Base-by-base conservation (phyloP, 1,140 invertebrate genomes). In the Aradophagus sp. region DNA sequence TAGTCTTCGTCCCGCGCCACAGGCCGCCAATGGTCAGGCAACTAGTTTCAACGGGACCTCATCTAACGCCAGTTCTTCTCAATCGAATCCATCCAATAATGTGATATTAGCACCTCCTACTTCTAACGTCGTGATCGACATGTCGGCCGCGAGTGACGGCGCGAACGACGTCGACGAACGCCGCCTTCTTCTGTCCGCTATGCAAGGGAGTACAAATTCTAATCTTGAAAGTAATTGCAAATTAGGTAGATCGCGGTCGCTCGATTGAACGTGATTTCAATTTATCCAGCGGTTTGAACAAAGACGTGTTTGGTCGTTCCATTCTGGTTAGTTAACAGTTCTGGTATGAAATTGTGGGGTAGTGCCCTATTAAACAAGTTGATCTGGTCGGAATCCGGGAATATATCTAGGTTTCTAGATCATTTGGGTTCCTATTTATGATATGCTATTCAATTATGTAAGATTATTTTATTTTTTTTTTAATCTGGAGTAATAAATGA, bases 31-130 rank as follows among this genome's bases (percentile, higher is more conserved):
- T 19, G 66, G 52, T 45, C 52, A 68, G 29, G 55, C 59, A 36
- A 53, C 70, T 31, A 52, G 36, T 36, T 63, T 50, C 39, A 55
- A 70, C 4, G 53, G 41, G 32, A 39, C 58, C 41, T 71, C 68
- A 61, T 59, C 68, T 52, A 29, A 63, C 62, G 56, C 69, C 50
- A 68, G 63, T 71, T 62, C 66, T 70, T 67, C 50, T 72, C 77
- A 83, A 80, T 82, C 79, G 66, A 85, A 78, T 85, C 84, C 84
- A 84, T 85, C 84, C 84, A 84, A 80, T 71, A 84, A 84, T 84
- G 82, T 84, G 82, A 84, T 85, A 84, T 81, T 80, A 81, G 77
- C 75, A 66, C 72, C 76, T 74, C 77, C 77, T 72, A 74, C 63
- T 73, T 74, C 66, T 58, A 76, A 76, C 38, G 45, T 69, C 71